These are phyloP conservation scores for Ephialtes manifestator DNA, from an alignment of 2,888 invertebrate species.

Conservation along the genomic window DNA sequence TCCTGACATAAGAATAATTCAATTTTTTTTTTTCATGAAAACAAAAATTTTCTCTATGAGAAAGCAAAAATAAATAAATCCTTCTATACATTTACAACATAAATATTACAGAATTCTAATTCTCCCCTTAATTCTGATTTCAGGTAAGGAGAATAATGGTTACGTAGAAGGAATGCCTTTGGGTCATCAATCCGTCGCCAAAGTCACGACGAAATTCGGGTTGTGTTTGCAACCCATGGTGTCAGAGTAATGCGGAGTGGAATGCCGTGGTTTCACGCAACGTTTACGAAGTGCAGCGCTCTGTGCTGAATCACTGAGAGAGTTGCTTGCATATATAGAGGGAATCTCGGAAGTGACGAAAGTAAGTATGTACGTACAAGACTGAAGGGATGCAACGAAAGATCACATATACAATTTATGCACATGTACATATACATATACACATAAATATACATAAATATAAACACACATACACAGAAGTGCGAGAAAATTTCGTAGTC, in stretches of 20 bases:
- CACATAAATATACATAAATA: background rate
- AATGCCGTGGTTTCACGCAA: conserved; percentile 55
- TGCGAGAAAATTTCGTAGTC: conserved; percentile 47
- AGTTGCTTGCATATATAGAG: conserved; percentile 16
- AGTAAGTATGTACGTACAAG: conserved; percentile 49
- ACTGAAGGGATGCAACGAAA: conserved; percentile 28
- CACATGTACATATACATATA: background rate
- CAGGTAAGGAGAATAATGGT: conserved; percentile 44
- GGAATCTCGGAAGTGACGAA: conserved; percentile 66
- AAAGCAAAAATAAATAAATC: no score
- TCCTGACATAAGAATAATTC: no score
- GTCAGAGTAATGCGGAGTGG: conserved; percentile 15
- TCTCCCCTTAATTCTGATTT: conserved; percentile 21
- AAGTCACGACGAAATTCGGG: conserved; percentile 36
- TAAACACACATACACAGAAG: background rate
- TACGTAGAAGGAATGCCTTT: conserved; percentile 45
- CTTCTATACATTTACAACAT: no score
- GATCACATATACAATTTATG: background rate
- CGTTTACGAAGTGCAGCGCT: conserved; percentile 49
- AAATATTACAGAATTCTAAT: background rate
- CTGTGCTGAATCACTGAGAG: conserved; percentile 55
- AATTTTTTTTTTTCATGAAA: no score
- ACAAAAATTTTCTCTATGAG: no score
- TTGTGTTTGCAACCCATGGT: conserved; percentile 11
- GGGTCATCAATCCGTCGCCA: conserved; percentile 20